Evolutionary conservation across 2,888 invertebrate species (phyloP), one percentile per base, ranked within the genome.

Genomic region (Ferdinandea cuprea): DNA sequence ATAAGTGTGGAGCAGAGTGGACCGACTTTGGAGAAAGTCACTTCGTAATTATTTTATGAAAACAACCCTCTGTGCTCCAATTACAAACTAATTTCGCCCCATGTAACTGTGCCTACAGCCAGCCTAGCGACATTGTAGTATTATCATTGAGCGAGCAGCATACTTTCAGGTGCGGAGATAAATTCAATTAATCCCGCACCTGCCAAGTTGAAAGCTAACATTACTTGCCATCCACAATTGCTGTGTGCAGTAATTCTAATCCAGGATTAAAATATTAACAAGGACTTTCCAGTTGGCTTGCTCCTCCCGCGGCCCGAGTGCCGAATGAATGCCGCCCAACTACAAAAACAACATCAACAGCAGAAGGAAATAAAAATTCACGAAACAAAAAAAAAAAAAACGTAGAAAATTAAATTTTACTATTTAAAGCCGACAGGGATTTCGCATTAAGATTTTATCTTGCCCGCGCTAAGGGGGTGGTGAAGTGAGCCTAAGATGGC

Each of bases 171-270:
- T 66, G 56, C n/a, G 17, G 40, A 71, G 61, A 78, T 83, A 83
- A 83, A 83, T 83, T 83, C 78, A 78, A 83, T 83, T 83, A 78
- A 83, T 83, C 78, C 66, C 61, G 66, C 78, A 78, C 61, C 83
- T 78, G 72, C 66, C 78, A 83, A 78, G 72, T 63, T 61, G 35
- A 83, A 83, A 83, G 83, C 78, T 61, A 78, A 78, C 78, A 61
- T 66, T 52, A 56, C 44, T 76, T 48, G 56, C 25, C 28, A 11
- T 30, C 48, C 48, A 19, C 76, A 46, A 28, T 46, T 52, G 25
- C 58, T 35, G 9, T 30, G 6, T 54, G 15, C 40, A 37, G 50
- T 52, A 59, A 68, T 68, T 78, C 61, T 68, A 73, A 83, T 68
- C 73, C 68, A 21, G 52, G 83, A 78, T 83, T 78, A 83, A 83